Percentiles rank a stretch among this genome's conserved stretches.
Conservation (phyloP, 2,113 vertebrate species). For the Pseudopodoces humilis region DNA sequence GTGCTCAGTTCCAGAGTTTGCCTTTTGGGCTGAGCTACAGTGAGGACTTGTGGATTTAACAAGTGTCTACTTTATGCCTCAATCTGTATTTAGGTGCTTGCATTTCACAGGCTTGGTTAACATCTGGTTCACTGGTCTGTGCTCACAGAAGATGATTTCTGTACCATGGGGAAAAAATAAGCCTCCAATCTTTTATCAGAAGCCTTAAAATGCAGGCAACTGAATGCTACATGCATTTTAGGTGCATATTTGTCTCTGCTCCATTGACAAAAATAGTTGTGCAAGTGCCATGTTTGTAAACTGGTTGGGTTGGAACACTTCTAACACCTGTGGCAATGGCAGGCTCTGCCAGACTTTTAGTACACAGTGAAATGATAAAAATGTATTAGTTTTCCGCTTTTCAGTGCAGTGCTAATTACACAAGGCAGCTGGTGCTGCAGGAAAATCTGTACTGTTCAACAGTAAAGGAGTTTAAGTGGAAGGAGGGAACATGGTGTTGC, state of each 20-base stretch:
- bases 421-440: conserved; percentile 22
- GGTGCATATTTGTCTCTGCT: conserved; percentile 19
- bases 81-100: background rate
- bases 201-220: background rate
- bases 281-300: conserved; percentile 7
- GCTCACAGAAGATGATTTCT: background rate
- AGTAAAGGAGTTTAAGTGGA: background rate
- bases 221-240: background rate
- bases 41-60: background rate
- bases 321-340: conserved; percentile 39
- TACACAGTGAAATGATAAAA: conserved; percentile 10
- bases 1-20: background rate
- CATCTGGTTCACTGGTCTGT: conserved; percentile 6
- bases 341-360: conserved; percentile 5
- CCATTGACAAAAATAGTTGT: background rate
- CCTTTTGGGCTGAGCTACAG: conserved; percentile 6
- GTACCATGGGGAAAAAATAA: background rate
- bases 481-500: background rate
- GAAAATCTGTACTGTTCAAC: background rate
- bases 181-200: background rate
- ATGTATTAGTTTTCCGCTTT: conserved; percentile 36
- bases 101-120: conserved; percentile 9
- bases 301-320: background rate
- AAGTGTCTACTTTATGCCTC: background rate
- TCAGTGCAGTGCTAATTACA: background rate